Percentiles rank a stretch among this genome's conserved stretches.
Conservation (phyloP, 2,888 invertebrate genomes). For the Ophraella communa region DNA sequence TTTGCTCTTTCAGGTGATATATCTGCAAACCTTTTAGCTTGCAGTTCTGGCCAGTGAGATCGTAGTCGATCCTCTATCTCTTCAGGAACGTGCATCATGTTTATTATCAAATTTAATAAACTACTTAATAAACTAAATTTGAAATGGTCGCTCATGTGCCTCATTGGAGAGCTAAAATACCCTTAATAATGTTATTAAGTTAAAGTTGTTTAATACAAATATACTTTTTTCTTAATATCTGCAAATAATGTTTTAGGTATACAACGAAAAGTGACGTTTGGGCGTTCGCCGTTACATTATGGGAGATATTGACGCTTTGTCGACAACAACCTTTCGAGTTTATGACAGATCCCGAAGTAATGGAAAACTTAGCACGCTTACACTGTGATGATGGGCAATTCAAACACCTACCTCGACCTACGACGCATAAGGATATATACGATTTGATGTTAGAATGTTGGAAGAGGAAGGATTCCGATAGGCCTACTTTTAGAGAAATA, state of each 20-base stretch:
- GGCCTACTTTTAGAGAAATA: slow-evolving; percentile 83
- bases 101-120: no score
- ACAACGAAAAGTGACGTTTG: slow-evolving; percentile 91
- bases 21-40: no score
- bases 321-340: slow-evolving; percentile 79
- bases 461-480: slow-evolving; percentile 75
- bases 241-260: slow-evolving; percentile 63
- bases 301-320: slow-evolving; percentile 84
- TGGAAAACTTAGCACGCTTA: slow-evolving; percentile 79
- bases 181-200: no score
- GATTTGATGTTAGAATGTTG: slow-evolving; percentile 87
- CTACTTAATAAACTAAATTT: no score
- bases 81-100: no score
- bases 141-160: no score
- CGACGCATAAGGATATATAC: slow-evolving; percentile 73
- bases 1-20: no score
- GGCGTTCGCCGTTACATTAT: slow-evolving; percentile 87
- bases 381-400: slow-evolving; percentile 69
- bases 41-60: no score
- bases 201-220: no score
- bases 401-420: slow-evolving; percentile 70
- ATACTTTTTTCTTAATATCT: no score
- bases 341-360: slow-evolving; percentile 77
- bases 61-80: no score
- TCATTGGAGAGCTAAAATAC: no score